Percentiles rank a stretch among this genome's conserved stretches.
Evolutionary conservation across 2,113 vertebrate species (phyloP).

Genomic region (Todiramphus chloris): DNA sequence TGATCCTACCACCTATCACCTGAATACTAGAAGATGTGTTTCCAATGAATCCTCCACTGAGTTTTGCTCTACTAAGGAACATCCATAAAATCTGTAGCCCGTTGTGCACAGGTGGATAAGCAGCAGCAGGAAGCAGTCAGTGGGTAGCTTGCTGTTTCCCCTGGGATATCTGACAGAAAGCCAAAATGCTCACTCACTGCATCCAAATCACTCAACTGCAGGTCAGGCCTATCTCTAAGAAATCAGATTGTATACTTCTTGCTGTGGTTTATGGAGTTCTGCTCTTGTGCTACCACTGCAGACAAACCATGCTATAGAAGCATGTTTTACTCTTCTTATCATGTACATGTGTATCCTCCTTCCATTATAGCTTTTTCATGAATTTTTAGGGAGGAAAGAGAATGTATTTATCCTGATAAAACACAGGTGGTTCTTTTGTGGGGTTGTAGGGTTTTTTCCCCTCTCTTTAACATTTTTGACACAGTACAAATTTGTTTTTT

Average conservation of each 20-base stretch:
- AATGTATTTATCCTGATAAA: neutral
- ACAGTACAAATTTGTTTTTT: neutral
- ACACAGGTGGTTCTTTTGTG: neutral
- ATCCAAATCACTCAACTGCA: neutral
- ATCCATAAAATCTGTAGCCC: neutral
- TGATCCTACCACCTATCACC: neutral
- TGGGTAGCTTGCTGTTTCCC: neutral
- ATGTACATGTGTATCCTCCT: neutral
- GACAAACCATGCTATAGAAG: neutral
- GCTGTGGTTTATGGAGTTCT: neutral
- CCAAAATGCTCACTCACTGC: neutral
- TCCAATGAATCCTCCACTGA: neutral
- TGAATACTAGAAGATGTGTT: neutral
- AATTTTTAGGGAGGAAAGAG: neutral
- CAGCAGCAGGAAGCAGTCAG: neutral
- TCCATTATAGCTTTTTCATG: neutral
- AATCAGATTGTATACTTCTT: neutral
- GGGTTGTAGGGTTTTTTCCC: rapidly evolving
- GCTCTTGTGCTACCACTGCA: neutral
- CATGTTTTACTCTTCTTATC: neutral
- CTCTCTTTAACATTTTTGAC: neutral
- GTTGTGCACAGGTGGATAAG: neutral
- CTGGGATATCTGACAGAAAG: neutral
- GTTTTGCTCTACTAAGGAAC: neutral
- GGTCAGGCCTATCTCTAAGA: neutral